These are phyloP conservation scores for Sebastes baramenuke DNA, from an alignment of 2,797 vertebrate genomes.

Conservation along the genomic window DNA sequence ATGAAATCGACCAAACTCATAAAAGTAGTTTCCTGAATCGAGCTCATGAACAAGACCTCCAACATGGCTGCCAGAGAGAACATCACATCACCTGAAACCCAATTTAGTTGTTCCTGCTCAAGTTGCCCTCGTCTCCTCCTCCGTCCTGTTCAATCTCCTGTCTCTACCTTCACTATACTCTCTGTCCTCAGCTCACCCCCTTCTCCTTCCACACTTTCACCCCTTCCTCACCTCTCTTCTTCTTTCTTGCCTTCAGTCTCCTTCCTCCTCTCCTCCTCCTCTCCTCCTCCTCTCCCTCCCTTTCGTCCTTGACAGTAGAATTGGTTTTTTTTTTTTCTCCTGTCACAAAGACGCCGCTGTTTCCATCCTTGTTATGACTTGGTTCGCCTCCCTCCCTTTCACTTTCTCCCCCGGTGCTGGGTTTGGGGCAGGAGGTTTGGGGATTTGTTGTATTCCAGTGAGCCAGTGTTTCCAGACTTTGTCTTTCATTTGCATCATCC, in stretches of 20 bases:
- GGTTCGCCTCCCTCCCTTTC: neutral
- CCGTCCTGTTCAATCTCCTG: neutral
- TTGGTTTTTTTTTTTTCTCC: neutral
- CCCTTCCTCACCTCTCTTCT: neutral
- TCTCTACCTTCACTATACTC: neutral
- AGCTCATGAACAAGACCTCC: no score
- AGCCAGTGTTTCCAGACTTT: slow-evolving; percentile 36
- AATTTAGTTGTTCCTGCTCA: neutral
- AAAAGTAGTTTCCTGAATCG: no score
- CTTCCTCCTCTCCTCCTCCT: neutral
- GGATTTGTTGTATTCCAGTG: neutral
- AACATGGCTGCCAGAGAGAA: neutral
- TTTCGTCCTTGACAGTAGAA: neutral
- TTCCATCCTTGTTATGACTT: slow-evolving; percentile 21
- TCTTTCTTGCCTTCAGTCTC: neutral
- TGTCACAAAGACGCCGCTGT: slow-evolving; percentile 33
- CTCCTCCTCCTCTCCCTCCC: neutral
- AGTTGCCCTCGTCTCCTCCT: neutral
- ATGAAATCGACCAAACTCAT: neutral
- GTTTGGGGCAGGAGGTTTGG: slow-evolving; percentile 4
- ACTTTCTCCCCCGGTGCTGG: slow-evolving; percentile 11
- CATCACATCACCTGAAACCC: neutral
- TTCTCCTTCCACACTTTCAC: neutral
- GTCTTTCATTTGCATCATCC: slow-evolving; percentile 27
- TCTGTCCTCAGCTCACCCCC: neutral